Evolutionary conservation across 1,140 invertebrate genomes (phyloP).

Genomic region (Agraylea sexmaculata): DNA sequence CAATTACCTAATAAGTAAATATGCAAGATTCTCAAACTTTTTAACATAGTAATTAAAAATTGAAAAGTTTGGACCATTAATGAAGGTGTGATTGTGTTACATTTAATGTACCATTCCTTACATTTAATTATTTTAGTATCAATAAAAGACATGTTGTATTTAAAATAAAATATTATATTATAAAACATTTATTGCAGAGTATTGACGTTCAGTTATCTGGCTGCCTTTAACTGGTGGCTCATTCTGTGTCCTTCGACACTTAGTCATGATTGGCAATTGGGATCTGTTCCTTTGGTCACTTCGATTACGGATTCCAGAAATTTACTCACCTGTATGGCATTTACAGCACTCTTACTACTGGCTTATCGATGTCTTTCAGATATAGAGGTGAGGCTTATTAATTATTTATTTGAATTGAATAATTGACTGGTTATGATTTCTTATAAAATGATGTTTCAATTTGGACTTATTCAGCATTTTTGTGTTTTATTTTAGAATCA

Average conservation of each 20-base stretch:
- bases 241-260: conserved; percentile 63
- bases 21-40: too few relatives aligned
- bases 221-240: conserved; percentile 71
- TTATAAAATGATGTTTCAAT: conserved; percentile 7
- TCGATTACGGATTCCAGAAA: conserved; percentile 57
- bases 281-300: conserved; percentile 64
- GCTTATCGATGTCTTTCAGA: conserved; percentile 49
- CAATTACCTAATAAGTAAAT: too few relatives aligned
- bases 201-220: conserved; percentile 70
- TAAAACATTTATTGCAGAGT: conserved; percentile 24
- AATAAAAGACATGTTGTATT: too few relatives aligned
- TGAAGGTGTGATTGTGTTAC: too few relatives aligned
- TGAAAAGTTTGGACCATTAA: too few relatives aligned
- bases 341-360: conserved; percentile 45
- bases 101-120: too few relatives aligned
- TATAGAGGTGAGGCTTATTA: conserved; percentile 46
- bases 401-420: conserved; percentile 9
- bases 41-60: too few relatives aligned
- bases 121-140: too few relatives aligned
- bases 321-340: conserved; percentile 55
- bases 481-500: conserved; percentile 45
- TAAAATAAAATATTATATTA: too few relatives aligned
- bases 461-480: conserved; percentile 14
- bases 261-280: conserved; percentile 83
- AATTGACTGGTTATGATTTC: conserved; percentile 3